These are phyloP conservation scores for Agrochola litura DNA, from an alignment of 2,888 invertebrate species.

Conservation along the genomic window DNA sequence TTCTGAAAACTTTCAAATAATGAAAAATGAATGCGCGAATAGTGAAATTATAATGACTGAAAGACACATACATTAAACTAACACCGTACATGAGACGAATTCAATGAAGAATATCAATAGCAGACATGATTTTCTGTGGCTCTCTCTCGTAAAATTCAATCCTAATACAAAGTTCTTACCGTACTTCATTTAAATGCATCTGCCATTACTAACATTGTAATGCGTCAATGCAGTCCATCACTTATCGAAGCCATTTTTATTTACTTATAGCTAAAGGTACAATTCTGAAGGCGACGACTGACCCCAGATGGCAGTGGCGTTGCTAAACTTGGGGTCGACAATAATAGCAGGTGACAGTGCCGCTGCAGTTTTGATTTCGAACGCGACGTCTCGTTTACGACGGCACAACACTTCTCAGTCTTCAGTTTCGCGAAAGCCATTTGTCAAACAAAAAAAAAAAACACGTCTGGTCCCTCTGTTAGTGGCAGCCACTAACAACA, in stretches of 20 bases:
- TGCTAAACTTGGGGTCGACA: not conserved
- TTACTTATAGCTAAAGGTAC: constrained; percentile 12
- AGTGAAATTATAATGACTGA: not conserved
- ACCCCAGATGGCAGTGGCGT: not conserved
- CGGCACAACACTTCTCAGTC: not conserved
- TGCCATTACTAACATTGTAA: constrained; percentile 25
- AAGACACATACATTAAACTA: not conserved
- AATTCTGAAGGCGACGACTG: not conserved
- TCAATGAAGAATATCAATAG: not conserved
- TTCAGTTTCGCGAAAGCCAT: not conserved
- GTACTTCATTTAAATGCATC: constrained; percentile 23
- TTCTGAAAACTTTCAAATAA: too few relatives aligned
- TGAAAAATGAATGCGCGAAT: not conserved
- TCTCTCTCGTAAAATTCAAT: constrained; percentile 8
- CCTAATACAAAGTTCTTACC: constrained; percentile 3
- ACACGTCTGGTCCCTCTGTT: too few relatives aligned
- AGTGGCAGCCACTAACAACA: not conserved
- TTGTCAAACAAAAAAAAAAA: too few relatives aligned
- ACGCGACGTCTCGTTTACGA: not conserved
- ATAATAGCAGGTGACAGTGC: not conserved
- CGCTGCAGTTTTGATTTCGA: not conserved
- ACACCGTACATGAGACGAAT: not conserved
- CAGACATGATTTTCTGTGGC: not conserved
- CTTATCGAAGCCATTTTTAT: constrained; percentile 37
- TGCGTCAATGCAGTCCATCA: constrained; percentile 37